Conservation (phyloP, 2,113 vertebrate genomes). For the Muntiacus reevesi region DNA sequence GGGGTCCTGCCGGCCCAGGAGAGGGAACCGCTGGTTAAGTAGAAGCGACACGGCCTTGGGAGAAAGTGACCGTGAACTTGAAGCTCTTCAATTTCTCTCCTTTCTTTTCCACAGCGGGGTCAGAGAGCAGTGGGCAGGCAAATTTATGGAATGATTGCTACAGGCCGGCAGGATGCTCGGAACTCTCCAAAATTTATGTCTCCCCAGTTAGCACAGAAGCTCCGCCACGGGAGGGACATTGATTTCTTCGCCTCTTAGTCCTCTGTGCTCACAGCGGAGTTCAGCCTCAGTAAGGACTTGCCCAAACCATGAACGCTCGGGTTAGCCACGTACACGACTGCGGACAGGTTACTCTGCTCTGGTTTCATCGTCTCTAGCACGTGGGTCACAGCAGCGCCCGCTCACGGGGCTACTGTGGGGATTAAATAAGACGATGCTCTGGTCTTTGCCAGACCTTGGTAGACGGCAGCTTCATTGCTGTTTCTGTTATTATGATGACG, state of each 20-base stretch:
- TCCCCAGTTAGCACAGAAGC: not conserved
- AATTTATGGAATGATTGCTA: not conserved
- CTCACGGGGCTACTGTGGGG: not conserved
- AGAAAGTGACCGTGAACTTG: not conserved
- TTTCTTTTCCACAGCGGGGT: not conserved
- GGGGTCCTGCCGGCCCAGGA: not conserved
- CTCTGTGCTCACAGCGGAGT: not conserved
- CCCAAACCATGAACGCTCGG: accelerated
- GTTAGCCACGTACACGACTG: not conserved
- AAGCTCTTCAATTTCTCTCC: not conserved
- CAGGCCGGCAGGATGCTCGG: not conserved
- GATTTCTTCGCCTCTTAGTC: accelerated
- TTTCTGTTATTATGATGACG: not conserved
- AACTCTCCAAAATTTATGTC: not conserved
- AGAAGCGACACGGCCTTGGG: not conserved
- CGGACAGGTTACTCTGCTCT: not conserved
- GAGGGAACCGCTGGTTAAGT: not conserved
- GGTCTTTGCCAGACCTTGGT: accelerated
- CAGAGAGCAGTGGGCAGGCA: not conserved
- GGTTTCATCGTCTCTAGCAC: not conserved
- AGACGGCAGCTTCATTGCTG: not conserved
- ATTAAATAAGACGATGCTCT: not conserved
- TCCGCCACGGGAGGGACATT: accelerated
- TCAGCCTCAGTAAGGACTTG: not conserved
- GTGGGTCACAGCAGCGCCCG: accelerated